These are phyloP conservation scores for Melangyna quadrimaculata DNA, from an alignment of 2,888 invertebrate genomes.

Conservation along the genomic window DNA sequence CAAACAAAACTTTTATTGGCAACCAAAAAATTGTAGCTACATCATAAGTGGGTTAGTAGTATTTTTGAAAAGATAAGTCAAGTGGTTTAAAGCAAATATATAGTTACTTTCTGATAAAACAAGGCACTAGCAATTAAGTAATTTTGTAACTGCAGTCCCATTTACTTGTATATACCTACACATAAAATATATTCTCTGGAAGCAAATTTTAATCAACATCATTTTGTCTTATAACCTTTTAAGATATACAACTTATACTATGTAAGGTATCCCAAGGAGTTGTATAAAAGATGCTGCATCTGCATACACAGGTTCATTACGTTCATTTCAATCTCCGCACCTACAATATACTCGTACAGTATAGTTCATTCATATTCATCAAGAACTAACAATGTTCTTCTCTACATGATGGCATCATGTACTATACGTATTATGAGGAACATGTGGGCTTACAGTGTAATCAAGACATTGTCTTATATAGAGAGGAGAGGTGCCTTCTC, in stretches of 20 bases:
- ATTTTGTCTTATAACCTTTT: neutral
- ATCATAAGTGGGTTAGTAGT: neutral
- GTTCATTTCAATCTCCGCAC: constrained; percentile 56
- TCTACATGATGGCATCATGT: neutral
- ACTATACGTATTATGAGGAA: neutral
- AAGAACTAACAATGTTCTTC: constrained; percentile 45
- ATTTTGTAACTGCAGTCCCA: neutral
- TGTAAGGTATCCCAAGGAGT: neutral
- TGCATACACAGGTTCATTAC: constrained; percentile 58
- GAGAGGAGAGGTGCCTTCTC: constrained; percentile 1
- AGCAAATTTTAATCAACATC: constrained; percentile 30
- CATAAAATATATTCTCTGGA: neutral
- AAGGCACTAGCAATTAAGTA: neutral
- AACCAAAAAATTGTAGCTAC: no score
- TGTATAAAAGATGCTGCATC: constrained; percentile 24
- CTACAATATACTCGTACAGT: neutral
- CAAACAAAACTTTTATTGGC: no score
- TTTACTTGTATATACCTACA: no score
- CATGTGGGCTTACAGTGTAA: constrained; percentile 28
- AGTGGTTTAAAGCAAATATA: neutral
- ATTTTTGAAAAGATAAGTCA: neutral
- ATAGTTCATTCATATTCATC: constrained; percentile 22
- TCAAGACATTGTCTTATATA: constrained; percentile 50
- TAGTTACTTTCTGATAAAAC: neutral
- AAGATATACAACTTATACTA: neutral